These are phyloP conservation scores for Gymnoscopelus microlampas DNA, from an alignment of 2,797 vertebrate species.

Conservation along the genomic window DNA sequence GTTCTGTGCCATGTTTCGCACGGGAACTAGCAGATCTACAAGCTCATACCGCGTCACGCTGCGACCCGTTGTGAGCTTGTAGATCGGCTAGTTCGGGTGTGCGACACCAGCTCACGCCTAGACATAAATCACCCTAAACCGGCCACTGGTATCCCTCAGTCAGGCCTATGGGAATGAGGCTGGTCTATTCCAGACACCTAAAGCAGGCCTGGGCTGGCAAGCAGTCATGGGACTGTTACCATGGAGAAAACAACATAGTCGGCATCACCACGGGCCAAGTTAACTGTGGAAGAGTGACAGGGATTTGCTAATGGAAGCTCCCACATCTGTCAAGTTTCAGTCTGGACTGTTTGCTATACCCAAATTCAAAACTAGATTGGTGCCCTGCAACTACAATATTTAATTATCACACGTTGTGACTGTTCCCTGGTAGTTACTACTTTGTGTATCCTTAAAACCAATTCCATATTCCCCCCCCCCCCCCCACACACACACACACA, in stretches of 20 bases:
- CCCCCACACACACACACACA: too few species aligned
- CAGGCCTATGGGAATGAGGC: conserved; percentile 2
- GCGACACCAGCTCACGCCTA: too few species aligned
- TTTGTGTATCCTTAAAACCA: conserved; percentile 40
- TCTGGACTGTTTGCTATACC: conserved; percentile 1
- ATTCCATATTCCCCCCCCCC: conserved; percentile 18
- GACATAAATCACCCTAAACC: too few species aligned
- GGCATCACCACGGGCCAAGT: conserved; percentile 7
- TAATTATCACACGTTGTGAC: conserved; percentile 28
- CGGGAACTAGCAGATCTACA: too few species aligned
- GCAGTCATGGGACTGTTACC: conserved; percentile 2
- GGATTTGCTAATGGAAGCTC: neutral
- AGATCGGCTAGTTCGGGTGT: too few species aligned
- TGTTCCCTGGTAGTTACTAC: conserved; percentile 5
- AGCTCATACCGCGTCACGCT: too few species aligned
- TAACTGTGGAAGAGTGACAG: conserved; percentile 1
- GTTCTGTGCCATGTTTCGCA: too few species aligned
- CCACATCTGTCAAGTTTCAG: neutral
- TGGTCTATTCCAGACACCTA: conserved; percentile 38
- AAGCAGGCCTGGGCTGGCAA: neutral
- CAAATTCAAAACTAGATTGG: conserved; percentile 21
- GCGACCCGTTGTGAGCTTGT: too few species aligned
- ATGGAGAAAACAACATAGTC: conserved; percentile 29
- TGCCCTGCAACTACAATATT: conserved; percentile 22
- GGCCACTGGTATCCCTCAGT: conserved; percentile 6